Evolutionary conservation across 2,113 vertebrate species (phyloP).

Genomic region (Ondatra zibethicus): DNA sequence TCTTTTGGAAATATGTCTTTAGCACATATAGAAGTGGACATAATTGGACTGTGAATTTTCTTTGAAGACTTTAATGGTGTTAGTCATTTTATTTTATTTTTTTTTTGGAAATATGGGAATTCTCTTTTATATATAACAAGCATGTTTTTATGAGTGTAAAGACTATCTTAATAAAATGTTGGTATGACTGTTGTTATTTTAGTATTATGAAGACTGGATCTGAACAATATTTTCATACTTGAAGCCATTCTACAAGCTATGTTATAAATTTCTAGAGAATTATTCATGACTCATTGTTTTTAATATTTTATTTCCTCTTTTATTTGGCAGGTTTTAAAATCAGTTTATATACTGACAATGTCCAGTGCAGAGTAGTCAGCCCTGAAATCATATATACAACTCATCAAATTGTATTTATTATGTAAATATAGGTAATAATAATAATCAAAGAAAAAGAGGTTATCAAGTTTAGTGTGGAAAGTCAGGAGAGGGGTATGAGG

Average conservation of each 20-base stretch:
- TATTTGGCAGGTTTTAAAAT: background rate
- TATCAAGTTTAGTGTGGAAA: background rate
- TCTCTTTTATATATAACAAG: background rate
- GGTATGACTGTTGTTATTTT: background rate
- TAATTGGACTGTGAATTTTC: background rate
- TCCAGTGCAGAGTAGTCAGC: no score
- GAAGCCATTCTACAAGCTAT: background rate
- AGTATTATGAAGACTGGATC: background rate
- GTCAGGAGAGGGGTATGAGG: background rate
- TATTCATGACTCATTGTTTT: background rate
- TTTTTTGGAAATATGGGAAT: background rate
- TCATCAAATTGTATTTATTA: background rate
- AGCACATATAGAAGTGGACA: background rate
- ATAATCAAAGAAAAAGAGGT: no score
- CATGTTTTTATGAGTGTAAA: background rate
- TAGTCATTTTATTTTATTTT: background rate
- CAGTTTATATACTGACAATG: background rate
- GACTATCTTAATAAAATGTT: background rate
- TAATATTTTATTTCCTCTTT: background rate
- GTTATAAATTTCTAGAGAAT: background rate
- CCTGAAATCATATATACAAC: background rate
- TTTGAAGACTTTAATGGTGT: background rate
- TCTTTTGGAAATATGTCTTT: background rate
- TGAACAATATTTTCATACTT: background rate
- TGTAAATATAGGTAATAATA: background rate